Evolutionary conservation across 2,888 invertebrate species (phyloP).

Genomic region (Synergus umbraculus): DNA sequence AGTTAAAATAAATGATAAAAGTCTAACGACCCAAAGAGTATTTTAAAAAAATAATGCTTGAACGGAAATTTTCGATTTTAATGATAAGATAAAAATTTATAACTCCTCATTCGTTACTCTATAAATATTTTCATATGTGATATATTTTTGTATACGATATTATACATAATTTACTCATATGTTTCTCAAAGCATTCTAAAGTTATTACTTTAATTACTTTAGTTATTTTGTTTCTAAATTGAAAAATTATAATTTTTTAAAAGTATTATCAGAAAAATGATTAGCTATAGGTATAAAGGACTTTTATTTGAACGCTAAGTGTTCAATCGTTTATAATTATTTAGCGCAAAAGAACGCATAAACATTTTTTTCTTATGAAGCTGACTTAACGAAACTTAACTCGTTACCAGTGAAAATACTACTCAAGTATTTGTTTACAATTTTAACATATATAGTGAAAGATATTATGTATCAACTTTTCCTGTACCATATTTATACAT

Average conservation of each 20-base stretch:
- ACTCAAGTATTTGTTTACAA: background rate
- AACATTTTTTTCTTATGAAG: background rate
- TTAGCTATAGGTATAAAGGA: background rate
- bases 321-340: background rate
- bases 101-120: background rate
- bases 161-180: background rate
- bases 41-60: background rate
- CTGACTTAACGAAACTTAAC: background rate
- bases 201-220: background rate
- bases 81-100: background rate
- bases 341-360: background rate
- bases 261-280: background rate
- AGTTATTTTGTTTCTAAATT: background rate
- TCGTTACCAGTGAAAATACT: background rate
- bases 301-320: background rate
- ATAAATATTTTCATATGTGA: background rate
- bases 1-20: background rate
- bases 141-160: background rate
- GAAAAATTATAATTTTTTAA: background rate
- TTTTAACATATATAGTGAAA: background rate
- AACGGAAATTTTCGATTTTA: background rate
- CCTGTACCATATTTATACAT: background rate
- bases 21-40: background rate
- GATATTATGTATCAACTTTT: background rate
- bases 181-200: background rate